phyloP scores from a whole-genome alignment of 1,140 invertebrate genomes.

The Hypsibius dujardini region DNA sequence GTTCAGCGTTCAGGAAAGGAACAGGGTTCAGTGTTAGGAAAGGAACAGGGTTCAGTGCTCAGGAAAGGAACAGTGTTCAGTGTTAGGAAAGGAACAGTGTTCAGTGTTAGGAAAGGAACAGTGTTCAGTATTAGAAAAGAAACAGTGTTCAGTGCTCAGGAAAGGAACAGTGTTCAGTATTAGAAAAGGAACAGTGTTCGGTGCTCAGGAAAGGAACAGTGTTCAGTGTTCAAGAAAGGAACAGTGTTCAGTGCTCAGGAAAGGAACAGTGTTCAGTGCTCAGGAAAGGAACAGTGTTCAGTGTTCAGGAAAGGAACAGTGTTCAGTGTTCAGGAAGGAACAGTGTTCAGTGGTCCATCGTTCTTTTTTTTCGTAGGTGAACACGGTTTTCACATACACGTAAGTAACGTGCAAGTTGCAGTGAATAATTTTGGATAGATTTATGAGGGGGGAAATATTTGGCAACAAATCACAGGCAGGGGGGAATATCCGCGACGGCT shows the following conservation, averaged over 20 bases:
- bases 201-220: not conserved
- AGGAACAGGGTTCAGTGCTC: not conserved
- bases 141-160: not conserved
- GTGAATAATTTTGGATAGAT: not conserved
- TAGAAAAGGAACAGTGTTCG: not conserved
- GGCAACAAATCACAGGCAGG: not conserved
- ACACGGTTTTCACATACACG: constrained; percentile 7
- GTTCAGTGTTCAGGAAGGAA: too few relatives aligned
- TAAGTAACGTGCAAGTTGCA: not conserved
- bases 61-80: too few relatives aligned
- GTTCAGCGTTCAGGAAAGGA: not conserved
- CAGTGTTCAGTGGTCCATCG: too few relatives aligned
- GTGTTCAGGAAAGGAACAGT: not conserved
- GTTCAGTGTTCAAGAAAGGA: too few relatives aligned
- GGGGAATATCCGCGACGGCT: constrained; percentile 8
- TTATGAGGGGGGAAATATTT: not conserved
- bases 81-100: too few relatives aligned
- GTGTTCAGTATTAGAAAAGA: not conserved
- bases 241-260: not conserved
- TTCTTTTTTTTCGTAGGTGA: not conserved
- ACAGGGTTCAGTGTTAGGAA: not conserved
- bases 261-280: not conserved
- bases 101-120: not conserved
- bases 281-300: not conserved
- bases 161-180: not conserved